phyloP scores from a whole-genome alignment of 2,888 invertebrate species.

The Ormyrus thymus region DNA sequence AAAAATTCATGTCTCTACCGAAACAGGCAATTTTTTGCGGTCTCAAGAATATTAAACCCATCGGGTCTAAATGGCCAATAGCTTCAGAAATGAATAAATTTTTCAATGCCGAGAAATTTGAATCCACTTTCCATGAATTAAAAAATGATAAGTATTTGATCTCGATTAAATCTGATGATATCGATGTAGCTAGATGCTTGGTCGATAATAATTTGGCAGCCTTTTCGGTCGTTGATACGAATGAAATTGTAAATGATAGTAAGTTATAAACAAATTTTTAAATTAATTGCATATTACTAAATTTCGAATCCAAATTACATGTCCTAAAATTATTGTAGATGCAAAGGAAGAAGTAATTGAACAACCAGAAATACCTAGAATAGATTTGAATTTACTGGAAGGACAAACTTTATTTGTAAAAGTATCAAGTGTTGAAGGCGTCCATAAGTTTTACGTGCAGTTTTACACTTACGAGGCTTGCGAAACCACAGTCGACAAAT shows the following conservation, averaged over 20 bases:
- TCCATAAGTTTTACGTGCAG: slow-evolving; percentile 74
- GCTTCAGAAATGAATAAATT: slow-evolving; percentile 75
- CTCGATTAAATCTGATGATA: slow-evolving; percentile 76
- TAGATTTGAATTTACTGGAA: slow-evolving; percentile 73
- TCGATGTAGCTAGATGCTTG: slow-evolving; percentile 76
- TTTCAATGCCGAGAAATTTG: slow-evolving; percentile 79
- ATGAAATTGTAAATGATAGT: slow-evolving; percentile 6
- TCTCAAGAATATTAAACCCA: slow-evolving; percentile 79
- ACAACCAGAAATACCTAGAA: slow-evolving; percentile 45
- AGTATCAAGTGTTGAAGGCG: slow-evolving; percentile 73
- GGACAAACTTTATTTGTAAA: slow-evolving; percentile 75
- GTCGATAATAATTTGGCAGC: slow-evolving; percentile 76
- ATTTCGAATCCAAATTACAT: too few relatives aligned
- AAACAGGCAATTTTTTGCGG: slow-evolving; percentile 84
- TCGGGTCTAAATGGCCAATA: slow-evolving; percentile 78
- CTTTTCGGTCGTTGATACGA: neutral
- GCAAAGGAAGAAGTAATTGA: slow-evolving; percentile 13
- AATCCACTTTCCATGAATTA: slow-evolving; percentile 78
- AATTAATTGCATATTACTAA: neutral
- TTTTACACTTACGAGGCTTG: slow-evolving; percentile 71
- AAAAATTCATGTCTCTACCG: slow-evolving; percentile 80
- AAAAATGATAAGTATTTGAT: slow-evolving; percentile 76
- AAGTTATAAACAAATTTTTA: neutral
- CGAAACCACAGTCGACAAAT: slow-evolving; percentile 64
- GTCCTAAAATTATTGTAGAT: neutral